Evolutionary conservation across 2,888 invertebrate species (phyloP).

Genomic region (Caenorhabditis imperialis): DNA sequence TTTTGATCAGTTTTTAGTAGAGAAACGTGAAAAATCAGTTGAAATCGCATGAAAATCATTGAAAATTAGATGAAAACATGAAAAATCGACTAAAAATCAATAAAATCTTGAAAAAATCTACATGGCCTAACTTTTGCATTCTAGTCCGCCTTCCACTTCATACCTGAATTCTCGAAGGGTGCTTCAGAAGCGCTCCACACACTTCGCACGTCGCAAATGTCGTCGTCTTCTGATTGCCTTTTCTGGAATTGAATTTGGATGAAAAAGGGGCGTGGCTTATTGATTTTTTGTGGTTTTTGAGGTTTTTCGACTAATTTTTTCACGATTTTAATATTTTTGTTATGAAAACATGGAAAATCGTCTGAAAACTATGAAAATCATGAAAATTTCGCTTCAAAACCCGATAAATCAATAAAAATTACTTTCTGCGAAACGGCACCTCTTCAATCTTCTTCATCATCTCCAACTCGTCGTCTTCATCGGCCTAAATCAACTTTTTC

Average conservation of each 20-base stretch:
- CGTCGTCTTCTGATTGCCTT: slow-evolving; percentile 18
- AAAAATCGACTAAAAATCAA: too few species aligned
- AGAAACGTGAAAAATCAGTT: too few species aligned
- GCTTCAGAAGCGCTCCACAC: slow-evolving; percentile 64
- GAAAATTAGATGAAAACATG: too few species aligned
- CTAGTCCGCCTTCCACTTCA: too few species aligned
- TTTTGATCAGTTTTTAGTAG: too few species aligned
- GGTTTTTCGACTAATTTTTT: background rate
- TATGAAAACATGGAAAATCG: too few species aligned
- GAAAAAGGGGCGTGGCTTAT: too few species aligned
- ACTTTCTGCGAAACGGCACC: slow-evolving; percentile 1
- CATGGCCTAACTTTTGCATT: too few species aligned
- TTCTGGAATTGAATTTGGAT: slow-evolving; percentile 15
- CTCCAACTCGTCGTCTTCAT: slow-evolving; percentile 6
- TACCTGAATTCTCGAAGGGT: slow-evolving; percentile 69
- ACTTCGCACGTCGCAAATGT: slow-evolving; percentile 62
- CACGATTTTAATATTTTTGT: background rate
- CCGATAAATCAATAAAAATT: background rate
- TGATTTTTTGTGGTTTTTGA: too few species aligned
- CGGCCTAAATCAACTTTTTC: too few species aligned
- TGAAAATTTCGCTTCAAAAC: background rate
- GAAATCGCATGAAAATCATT: too few species aligned
- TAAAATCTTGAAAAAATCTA: too few species aligned
- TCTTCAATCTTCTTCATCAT: background rate
- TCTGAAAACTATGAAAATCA: background rate